Conservation (phyloP, 2,797 vertebrate species). For the Rhinichthys osculus region DNA sequence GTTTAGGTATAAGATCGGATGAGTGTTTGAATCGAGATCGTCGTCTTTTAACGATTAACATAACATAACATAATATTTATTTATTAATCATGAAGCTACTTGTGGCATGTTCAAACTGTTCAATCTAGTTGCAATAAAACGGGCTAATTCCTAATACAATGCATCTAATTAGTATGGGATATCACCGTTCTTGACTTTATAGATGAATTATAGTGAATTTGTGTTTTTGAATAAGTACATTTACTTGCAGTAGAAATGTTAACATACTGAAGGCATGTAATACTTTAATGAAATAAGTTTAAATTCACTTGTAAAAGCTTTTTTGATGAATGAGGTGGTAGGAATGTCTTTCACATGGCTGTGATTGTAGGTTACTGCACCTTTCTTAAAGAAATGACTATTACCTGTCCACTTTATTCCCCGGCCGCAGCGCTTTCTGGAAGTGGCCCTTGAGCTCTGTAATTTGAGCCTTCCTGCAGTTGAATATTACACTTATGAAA, state of each 20-base stretch:
- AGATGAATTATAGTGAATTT: not conserved
- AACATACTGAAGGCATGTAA: not conserved
- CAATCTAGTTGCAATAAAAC: too few species aligned
- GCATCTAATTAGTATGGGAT: not conserved
- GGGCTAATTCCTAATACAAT: not conserved
- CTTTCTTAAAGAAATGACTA: not conserved
- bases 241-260: not conserved
- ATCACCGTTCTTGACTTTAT: not conserved
- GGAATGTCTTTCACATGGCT: too few species aligned
- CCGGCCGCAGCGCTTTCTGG: not conserved
- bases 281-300: not conserved
- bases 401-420: not conserved
- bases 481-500: slow-evolving; percentile 11
- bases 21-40: too few species aligned
- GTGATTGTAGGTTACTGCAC: not conserved
- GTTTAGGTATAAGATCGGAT: too few species aligned
- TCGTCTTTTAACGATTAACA: too few species aligned
- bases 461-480: not conserved
- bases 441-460: slow-evolving; percentile 1
- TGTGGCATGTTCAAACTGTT: not conserved
- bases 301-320: not conserved
- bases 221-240: not conserved
- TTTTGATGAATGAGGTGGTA: not conserved
- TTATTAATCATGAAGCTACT: not conserved
- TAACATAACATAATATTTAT: not conserved